Base-by-base conservation (phyloP, 1,140 invertebrate genomes). In the Zaprionus gabonicus region DNA sequence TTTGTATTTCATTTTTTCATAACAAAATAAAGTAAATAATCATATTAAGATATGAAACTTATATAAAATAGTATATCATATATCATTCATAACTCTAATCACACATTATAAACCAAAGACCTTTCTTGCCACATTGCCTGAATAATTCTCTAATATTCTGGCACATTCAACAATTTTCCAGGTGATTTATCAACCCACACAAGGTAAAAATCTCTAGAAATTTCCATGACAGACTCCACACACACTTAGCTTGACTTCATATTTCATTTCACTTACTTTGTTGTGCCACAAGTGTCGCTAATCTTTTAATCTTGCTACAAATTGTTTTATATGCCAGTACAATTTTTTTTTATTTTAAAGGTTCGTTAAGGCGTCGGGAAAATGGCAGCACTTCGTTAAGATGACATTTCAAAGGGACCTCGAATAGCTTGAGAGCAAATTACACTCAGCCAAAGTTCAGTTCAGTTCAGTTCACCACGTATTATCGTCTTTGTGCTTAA, bases 321-420 rank as follows among this genome's bases (percentile, higher is more conserved):
- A 51, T 51, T 51, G 46, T 13, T 46, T 46, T 46, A 46, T 46
- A 46, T n/a, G 9, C 41, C 41, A 46, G n/a, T 51, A 9, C 20
- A 20, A 1, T 20, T 23, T 51, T 25, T 46, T 15, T 41, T n/a
- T 15, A 41, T 41, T 44, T 17, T 44, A 44, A 44, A 44, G 5
- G 41, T 20, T 46, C 41, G 41, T 46, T 41, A n/a, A 41, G 38
- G 38, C 38, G 38, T 41, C 6, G 38, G 38, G 7, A 46, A 17
- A 46, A 46, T 46, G 41, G 46, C 31, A 51, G 62, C 13, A 64
- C 46, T 36, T 46, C 44, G 25, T 62, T 64, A 64, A 64, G 49
- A 25, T 55, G 7, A 27, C 25, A 20, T 12, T 49, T 27, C 17
- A 38, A 38, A 25, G 6, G 31, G 51, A 36, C 53, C 23, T 36